Base-by-base conservation (phyloP, 2,113 vertebrate species). In the Seriola dumerili region DNA sequence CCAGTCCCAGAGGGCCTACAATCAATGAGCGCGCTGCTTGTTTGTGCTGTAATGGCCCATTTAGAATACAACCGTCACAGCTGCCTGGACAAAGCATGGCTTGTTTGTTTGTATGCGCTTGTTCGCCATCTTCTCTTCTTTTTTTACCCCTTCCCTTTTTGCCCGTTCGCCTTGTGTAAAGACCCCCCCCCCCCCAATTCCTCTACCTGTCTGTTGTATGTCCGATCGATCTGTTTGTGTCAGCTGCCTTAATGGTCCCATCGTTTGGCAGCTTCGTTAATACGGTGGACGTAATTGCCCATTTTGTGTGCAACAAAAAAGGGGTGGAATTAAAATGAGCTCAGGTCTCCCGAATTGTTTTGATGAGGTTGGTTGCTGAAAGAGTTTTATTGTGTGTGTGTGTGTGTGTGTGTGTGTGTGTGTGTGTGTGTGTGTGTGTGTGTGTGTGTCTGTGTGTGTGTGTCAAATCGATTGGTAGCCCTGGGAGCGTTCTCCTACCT, bases 151-250 rank as follows among this genome's bases (percentile, higher is more conserved):
- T 10, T 55, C 2, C 14, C 70, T 64, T 55, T 77, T 58, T 74
- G 46, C 64, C 72, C 10, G 1, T 77, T 79, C 38, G 59, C 66
- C 61, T 75, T 3, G 14, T 42, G 12, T 91, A 92, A 88, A 94
- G 91, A 88, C 17, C 21, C 44, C 40, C 72, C 80, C 58, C 14
- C 14, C 44, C 46, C 72, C 80, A 54, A 72, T 92, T 78, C 70
- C 70, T 76, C 85, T 46, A 81, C 76, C 65, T 89, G 86, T 92
- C 87, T 78, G 78, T 85, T 85, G 78, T 70, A 78, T 84, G 81
- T 81, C 57, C 42, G 52, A 94, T 95, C 91, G 94, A 96, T 94
- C 92, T 92, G 92, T 94, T 92, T 95, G 83, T 88, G 87, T 89
- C 88, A 76, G 86, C 71, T 70, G 44, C 82, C 68, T 85, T 94